These are phyloP conservation scores for Achroia grisella DNA, from an alignment of 1,140 invertebrate genomes.

Conservation along the genomic window DNA sequence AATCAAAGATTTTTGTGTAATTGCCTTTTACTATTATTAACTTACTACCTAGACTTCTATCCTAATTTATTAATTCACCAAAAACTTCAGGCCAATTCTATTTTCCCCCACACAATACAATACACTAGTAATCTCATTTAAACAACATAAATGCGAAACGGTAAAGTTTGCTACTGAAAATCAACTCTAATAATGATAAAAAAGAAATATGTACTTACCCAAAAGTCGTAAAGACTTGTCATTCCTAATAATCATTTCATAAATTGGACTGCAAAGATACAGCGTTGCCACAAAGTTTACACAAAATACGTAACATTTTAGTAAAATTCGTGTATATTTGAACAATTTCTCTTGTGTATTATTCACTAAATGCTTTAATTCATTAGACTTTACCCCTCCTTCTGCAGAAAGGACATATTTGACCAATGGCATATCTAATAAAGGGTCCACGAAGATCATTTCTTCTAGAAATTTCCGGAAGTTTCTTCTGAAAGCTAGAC, in stretches of 20 bases:
- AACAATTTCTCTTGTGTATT: slow-evolving; percentile 42
- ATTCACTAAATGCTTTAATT: slow-evolving; percentile 42
- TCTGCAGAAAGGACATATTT: slow-evolving; percentile 20
- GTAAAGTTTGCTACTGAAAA: no score
- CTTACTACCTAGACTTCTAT: no score
- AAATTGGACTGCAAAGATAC: slow-evolving; percentile 51
- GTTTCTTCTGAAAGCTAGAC: slow-evolving; percentile 37
- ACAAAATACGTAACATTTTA: slow-evolving; percentile 38
- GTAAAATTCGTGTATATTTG: slow-evolving; percentile 31
- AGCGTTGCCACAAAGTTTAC: slow-evolving; percentile 37
- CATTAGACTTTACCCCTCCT: slow-evolving; percentile 19
- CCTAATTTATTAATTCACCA: no score
- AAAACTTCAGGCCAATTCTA: no score
- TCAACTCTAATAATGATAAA: not conserved
- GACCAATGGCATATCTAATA: slow-evolving; percentile 49
- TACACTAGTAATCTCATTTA: no score
- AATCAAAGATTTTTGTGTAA: no score
- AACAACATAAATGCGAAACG: no score
- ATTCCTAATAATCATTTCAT: slow-evolving; percentile 35
- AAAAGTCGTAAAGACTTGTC: slow-evolving; percentile 42
- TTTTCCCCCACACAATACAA: no score
- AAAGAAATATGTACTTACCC: slow-evolving; percentile 24
- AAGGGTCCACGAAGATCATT: slow-evolving; percentile 40
- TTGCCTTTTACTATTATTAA: no score
- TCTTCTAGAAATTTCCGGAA: slow-evolving; percentile 43